Percentiles rank a stretch among this genome's conserved stretches.
These are phyloP conservation scores for Pangasius sanitwongsei DNA, from an alignment of 2,797 vertebrate genomes.

Conservation along the genomic window DNA sequence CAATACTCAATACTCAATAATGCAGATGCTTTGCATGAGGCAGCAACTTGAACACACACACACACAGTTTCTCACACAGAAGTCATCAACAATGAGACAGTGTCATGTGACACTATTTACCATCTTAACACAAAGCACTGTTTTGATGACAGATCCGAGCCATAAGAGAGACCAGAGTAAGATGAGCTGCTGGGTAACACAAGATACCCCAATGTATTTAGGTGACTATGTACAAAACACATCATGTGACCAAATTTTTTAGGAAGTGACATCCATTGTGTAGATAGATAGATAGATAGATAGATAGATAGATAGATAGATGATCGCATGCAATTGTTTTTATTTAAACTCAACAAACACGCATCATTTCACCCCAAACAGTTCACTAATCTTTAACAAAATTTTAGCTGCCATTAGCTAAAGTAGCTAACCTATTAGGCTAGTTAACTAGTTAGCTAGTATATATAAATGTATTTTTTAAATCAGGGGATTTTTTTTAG, in stretches of 20 bases:
- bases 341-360: too few relatives aligned
- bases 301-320: not conserved
- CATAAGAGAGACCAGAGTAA: not conserved
- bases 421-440: not conserved
- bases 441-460: not conserved
- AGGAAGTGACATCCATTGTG: not conserved
- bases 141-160: not conserved
- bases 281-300: not conserved
- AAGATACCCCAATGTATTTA: not conserved
- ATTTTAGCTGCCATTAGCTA: not conserved
- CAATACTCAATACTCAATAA: slow-evolving; percentile 34
- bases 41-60: slow-evolving; percentile 5
- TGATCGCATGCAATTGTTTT: too few relatives aligned
- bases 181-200: not conserved
- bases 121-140: slow-evolving; percentile 12
- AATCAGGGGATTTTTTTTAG: too few relatives aligned
- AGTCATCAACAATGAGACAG: slow-evolving; percentile 22
- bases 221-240: not conserved
- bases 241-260: too few relatives aligned
- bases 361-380: not conserved
- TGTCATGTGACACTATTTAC: slow-evolving; percentile 28
- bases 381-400: not conserved
- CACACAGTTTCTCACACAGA: not conserved
- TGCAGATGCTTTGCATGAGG: slow-evolving; percentile 11
- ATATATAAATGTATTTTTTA: too few relatives aligned